phyloP scores from a whole-genome alignment of 2,888 invertebrate species.

The Ophonus ardosiacus region DNA sequence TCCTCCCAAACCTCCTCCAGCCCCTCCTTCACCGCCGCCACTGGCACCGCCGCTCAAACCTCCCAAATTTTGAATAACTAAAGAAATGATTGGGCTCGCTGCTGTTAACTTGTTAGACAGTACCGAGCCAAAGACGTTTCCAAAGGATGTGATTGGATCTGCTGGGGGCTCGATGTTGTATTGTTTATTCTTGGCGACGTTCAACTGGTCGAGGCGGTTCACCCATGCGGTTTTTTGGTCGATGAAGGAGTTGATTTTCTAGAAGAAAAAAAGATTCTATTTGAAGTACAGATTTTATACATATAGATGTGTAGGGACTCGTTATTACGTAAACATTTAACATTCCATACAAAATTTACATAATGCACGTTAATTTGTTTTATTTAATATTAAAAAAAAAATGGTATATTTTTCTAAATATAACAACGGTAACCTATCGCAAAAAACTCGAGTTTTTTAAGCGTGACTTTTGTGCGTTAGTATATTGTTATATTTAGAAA shows the following conservation, averaged over 20 bases:
- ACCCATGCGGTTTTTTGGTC: constrained; percentile 88
- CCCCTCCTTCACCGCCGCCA: constrained; percentile 73
- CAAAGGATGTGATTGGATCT: constrained; percentile 77
- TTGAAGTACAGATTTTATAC: too few relatives aligned
- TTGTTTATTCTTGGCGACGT: constrained; percentile 86
- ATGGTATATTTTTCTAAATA: too few relatives aligned
- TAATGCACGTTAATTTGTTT: too few relatives aligned
- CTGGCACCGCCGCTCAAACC: constrained; percentile 76
- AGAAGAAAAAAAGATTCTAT: constrained; percentile 70
- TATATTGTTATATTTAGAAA: too few relatives aligned
- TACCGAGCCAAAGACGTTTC: constrained; percentile 83
- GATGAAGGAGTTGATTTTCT: constrained; percentile 91
- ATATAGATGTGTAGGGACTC: too few relatives aligned
- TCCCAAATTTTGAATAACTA: constrained; percentile 83
- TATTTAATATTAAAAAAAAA: too few relatives aligned
- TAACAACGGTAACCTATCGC: too few relatives aligned
- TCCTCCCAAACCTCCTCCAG: constrained; percentile 66
- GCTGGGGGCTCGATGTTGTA: constrained; percentile 84
- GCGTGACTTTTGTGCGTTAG: too few relatives aligned
- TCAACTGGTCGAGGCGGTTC: constrained; percentile 83
- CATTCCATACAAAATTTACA: too few relatives aligned
- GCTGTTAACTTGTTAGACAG: constrained; percentile 81
- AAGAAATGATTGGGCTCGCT: constrained; percentile 79
- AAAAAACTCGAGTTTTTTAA: too few relatives aligned
- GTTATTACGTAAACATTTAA: too few relatives aligned